A percentile compares a stretch with the other conserved stretches of the same genome.
Evolutionary conservation across 2,797 vertebrate species (phyloP).

Genomic region (Iguana delicatissima): DNA sequence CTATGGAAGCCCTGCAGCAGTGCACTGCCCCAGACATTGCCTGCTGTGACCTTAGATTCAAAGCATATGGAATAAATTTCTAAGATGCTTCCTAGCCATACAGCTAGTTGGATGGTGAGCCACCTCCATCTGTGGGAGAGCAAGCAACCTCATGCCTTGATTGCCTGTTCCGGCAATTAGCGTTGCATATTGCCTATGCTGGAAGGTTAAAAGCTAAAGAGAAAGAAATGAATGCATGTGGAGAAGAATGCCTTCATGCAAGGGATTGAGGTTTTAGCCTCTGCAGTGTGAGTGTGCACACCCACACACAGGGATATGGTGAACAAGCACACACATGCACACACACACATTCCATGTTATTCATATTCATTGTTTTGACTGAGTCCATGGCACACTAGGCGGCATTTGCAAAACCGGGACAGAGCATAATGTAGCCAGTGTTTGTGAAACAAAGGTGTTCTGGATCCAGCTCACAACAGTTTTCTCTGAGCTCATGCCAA

Average conservation of each 20-base stretch:
- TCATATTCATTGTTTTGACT: not conserved
- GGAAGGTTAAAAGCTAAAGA: constrained; percentile 1
- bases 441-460: not conserved
- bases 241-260: not conserved
- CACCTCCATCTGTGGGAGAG: not conserved
- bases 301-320: no score
- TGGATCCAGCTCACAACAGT: not conserved
- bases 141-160: constrained; percentile 17
- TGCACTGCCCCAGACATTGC: not conserved
- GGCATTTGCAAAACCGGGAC: not conserved
- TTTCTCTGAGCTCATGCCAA: not conserved
- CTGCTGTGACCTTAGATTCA: not conserved
- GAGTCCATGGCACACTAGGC: not conserved
- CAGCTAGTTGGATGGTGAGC: not conserved
- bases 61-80: not conserved
- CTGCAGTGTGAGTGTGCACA: not conserved
- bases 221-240: not conserved
- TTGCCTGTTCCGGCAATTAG: constrained; percentile 17
- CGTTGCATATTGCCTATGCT: not conserved
- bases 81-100: not conserved
- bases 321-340: not conserved
- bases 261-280: not conserved
- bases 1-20: not conserved
- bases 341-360: not conserved
- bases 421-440: fast-evolving